These are phyloP conservation scores for Zophobas atratus DNA, from an alignment of 1,140 invertebrate genomes.

Conservation along the genomic window DNA sequence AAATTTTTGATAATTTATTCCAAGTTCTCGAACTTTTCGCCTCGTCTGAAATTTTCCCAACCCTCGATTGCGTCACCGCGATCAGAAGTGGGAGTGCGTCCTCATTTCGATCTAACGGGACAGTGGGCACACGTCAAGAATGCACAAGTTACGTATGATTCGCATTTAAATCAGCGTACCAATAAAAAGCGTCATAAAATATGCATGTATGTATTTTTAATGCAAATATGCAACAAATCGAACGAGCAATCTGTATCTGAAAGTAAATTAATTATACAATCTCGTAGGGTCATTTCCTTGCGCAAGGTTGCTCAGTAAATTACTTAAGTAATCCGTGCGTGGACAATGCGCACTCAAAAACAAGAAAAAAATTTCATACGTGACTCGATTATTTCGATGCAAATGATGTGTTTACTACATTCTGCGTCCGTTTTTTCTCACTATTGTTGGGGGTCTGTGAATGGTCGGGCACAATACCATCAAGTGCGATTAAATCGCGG, in stretches of 20 bases:
- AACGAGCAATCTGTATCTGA: background rate
- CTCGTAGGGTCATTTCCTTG: background rate
- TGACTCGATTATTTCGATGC: slow-evolving; percentile 1
- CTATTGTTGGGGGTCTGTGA: slow-evolving; percentile 31
- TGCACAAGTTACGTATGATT: background rate
- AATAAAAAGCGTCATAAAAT: too few species aligned
- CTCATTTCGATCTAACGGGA: background rate
- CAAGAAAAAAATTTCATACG: background rate
- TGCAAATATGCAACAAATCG: background rate
- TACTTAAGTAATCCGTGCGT: background rate
- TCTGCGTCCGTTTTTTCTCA: slow-evolving; percentile 33
- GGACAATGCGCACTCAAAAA: background rate
- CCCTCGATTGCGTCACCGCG: background rate
- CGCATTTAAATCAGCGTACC: background rate
- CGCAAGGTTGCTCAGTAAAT: background rate
- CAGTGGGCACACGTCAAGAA: background rate
- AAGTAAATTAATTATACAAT: slow-evolving; percentile 7
- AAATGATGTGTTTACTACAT: slow-evolving; percentile 21
- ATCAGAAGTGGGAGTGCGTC: too few species aligned
- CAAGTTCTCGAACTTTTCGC: too few species aligned
- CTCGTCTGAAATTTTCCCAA: too few species aligned
- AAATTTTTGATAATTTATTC: too few species aligned
- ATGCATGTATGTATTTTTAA: too few species aligned
- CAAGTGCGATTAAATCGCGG: slow-evolving; percentile 15
- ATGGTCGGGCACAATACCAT: slow-evolving; percentile 20